Base-by-base conservation (phyloP, 1,140 invertebrate species). In the Apis laboriosa region DNA sequence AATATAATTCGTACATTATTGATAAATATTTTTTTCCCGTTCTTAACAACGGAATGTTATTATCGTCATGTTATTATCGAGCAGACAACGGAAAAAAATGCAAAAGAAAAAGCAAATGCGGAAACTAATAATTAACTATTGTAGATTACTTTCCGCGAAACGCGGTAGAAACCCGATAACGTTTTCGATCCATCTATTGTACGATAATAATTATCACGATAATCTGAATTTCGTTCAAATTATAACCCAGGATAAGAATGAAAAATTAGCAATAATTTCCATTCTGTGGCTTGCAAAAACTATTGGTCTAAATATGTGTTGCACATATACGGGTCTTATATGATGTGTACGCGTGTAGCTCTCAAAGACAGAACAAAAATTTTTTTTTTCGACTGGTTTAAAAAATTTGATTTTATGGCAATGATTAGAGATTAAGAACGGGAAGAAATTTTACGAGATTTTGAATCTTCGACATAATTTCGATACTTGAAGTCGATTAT, bases 401-500 rank as follows among this genome's bases (percentile, higher is more conserved):
- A 78, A 83, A 83, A 78, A 83, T 83, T 61, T 68, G 68, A 78
- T 43, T 63, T 56, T 60, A 68, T 28, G 75, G 61, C 17, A 55
- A 70, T 43, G 34, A 43, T 43, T 24, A 60, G 70, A 60, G 60
- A 53, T 73, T 73, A 56, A 43, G 2, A 43, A 74, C 34, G 5
- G n/a, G 55, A 34, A 63, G 77, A 80, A 72, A 80, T 81, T 84
- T 84, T 78, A 60, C 78, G 83, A 76, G 49, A 76, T 24, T 11
- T 28, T 15, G 71, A 84, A 84, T 80, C 77, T 84, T 80, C 77
- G 56, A 66, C 71, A n/a, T 56, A 13, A 72, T 74, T 80, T 80
- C 72, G 77, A 80, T 68, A 91, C 91, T 92, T 92, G 92, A 87
- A 90, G 90, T 84, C 90, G 84, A 92, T 92, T 11, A 88, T 88